These are phyloP conservation scores for Megalops atlanticus DNA, from an alignment of 2,113 vertebrate genomes.

Conservation along the genomic window DNA sequence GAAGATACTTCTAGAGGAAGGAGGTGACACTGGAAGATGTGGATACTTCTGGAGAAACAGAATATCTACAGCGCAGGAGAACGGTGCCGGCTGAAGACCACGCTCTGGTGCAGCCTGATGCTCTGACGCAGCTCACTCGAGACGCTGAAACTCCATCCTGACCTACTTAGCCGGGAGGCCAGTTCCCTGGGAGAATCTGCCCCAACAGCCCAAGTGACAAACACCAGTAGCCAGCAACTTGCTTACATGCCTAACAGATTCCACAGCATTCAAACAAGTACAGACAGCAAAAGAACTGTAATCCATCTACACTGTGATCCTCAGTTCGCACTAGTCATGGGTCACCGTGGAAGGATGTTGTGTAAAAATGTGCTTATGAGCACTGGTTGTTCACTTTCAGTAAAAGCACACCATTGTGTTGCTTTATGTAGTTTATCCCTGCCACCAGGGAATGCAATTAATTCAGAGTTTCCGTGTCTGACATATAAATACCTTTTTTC, in stretches of 20 bases:
- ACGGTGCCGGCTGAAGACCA: neutral
- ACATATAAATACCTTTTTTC: neutral
- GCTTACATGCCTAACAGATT: slow-evolving; percentile 63
- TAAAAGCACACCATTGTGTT: neutral
- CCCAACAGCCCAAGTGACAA: slow-evolving; percentile 62
- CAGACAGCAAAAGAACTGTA: slow-evolving; percentile 53
- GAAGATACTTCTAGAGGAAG: neutral
- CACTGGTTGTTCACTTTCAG: neutral
- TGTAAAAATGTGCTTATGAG: neutral
- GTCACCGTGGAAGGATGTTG: neutral
- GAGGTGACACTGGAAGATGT: neutral
- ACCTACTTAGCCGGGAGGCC: slow-evolving; percentile 29
- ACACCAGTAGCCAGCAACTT: slow-evolving; percentile 63
- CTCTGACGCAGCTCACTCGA: slow-evolving; percentile 54
- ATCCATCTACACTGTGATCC: slow-evolving; percentile 53
- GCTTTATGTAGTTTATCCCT: neutral
- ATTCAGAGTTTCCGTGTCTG: neutral
- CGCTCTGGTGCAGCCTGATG: neutral
- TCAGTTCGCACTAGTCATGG: slow-evolving; percentile 33
- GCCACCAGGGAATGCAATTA: neutral
- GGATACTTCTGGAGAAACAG: neutral
- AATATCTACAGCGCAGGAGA: neutral
- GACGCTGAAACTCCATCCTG: slow-evolving; percentile 45
- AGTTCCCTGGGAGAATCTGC: slow-evolving; percentile 47
- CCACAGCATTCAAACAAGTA: slow-evolving; percentile 51